Evolutionary conservation across 2,888 invertebrate species (phyloP).

Genomic region (Caenorhabditis afra): DNA sequence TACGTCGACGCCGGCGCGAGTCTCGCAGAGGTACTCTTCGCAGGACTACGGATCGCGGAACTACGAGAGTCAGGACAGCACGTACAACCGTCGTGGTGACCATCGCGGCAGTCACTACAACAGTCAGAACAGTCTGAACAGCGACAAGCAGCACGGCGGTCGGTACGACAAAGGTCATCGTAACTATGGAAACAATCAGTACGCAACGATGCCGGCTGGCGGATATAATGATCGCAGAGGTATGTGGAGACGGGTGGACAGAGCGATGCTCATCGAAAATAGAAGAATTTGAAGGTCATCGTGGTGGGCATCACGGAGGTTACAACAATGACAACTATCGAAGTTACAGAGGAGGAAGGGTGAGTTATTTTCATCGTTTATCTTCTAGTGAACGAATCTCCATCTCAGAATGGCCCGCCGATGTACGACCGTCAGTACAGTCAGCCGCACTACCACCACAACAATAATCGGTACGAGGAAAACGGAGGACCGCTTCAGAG

Average conservation of each 20-base stretch:
- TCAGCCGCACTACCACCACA: constrained; percentile 31
- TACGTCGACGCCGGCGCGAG: constrained; percentile 8
- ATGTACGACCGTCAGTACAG: constrained; percentile 46
- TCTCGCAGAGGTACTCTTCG: constrained; percentile 12
- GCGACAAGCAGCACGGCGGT: constrained; percentile 15
- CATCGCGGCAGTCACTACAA: constrained; percentile 40
- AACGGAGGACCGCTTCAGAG: constrained; percentile 45
- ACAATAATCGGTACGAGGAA: constrained; percentile 8
- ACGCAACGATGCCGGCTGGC: constrained; percentile 56
- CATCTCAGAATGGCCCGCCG: not conserved
- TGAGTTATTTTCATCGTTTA: not conserved
- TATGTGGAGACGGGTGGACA: not conserved
- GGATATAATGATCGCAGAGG: constrained; percentile 45
- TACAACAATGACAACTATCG: constrained; percentile 38
- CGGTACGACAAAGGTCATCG: constrained; percentile 13
- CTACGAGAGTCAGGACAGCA: constrained; percentile 34
- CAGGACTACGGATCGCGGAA: constrained; percentile 5
- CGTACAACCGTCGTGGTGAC: not conserved
- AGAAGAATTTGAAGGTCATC: constrained; percentile 39
- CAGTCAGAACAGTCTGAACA: constrained; percentile 56
- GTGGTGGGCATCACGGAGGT: constrained; percentile 13
- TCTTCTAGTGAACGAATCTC: too few species aligned
- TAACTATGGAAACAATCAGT: constrained; percentile 32
- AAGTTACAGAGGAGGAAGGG: constrained; percentile 40
- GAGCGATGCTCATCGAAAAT: not conserved